Evolutionary conservation across 2,888 invertebrate species (phyloP), one percentile per base, ranked within the genome.

Genomic region (Pyrochroa serraticornis): DNA sequence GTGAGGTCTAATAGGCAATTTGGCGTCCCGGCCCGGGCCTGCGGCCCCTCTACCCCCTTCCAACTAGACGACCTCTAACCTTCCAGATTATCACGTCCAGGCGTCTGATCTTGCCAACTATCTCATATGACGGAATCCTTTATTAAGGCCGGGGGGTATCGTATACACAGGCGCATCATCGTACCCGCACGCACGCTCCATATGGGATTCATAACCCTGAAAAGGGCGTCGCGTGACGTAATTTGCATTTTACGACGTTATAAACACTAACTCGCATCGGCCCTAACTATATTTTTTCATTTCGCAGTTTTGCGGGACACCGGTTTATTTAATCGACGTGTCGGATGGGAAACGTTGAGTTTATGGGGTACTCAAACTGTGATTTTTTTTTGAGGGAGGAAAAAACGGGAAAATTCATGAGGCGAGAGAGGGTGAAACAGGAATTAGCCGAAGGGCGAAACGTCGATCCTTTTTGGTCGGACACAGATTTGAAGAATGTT

Each of bases 191-290:
- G 33, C 46, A 43, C 31, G 13, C 13, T 36, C 13, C 48, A 55
- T 48, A 41, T 43, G 48, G 42, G 48, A 31, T 13, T 38, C 45
- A 12, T 14, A 32, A 30, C 41, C 43, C 41, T 36, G 47, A 47
- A 54, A 43, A 51, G 13, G 9, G 41, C 39, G 53, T 46, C 53
- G 45, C 46, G 45, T 53, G 53, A 54, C 31, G 8, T 35, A 31
- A 55, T 55, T 55, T 55, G 48, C 55, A 55, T 55, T 55, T 55
- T 55, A 55, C 48, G 48, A 48, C 13, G 55, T 41, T 48, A 55
- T 55, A 55, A 55, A 55, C 54, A 54, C 48, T 42, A 41, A 53
- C 45, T 22, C 31, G 30, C 35, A 12, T 14, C 54, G 42, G 35
- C 22, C 22, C 34, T 22, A 8, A 33, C 47, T 22, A 47, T 37